Evolutionary conservation across 2,888 invertebrate species (phyloP).

Genomic region (Tenthredo mesomela): DNA sequence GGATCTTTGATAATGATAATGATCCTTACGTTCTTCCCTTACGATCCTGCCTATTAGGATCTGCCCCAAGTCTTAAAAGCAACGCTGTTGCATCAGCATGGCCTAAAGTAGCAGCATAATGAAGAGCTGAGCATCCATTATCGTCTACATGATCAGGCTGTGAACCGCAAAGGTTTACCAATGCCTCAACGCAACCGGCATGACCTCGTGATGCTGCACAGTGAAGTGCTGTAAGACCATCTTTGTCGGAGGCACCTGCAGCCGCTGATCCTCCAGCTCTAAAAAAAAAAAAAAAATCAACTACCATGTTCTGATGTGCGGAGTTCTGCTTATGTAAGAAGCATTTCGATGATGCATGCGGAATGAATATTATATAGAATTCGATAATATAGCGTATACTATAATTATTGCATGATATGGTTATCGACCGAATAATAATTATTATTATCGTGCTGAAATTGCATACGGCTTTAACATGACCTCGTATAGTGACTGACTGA

Average conservation of each 20-base stretch:
- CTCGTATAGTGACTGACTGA: conserved; percentile 11
- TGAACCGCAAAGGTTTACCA: conserved; percentile 93
- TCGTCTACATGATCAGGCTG: conserved; percentile 92
- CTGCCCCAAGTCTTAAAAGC: conserved; percentile 93
- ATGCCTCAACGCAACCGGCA: conserved; percentile 92
- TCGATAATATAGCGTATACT: background rate
- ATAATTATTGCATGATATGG: background rate
- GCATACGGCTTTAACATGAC: background rate
- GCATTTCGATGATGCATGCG: background rate
- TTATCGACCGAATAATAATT: conserved; percentile 40
- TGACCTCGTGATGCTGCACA: conserved; percentile 98
- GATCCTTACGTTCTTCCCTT: conserved; percentile 89
- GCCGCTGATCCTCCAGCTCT: conserved; percentile 79
- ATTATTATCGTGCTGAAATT: conserved; percentile 39
- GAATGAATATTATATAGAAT: background rate
- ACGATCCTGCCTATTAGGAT: conserved; percentile 95
- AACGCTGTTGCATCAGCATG: conserved; percentile 96
- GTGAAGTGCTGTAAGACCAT: conserved; percentile 96
- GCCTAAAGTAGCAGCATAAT: conserved; percentile 97
- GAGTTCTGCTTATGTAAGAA: background rate
- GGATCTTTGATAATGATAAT: background rate
- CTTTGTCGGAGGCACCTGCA: conserved; percentile 85
- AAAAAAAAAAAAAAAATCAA: conserved; percentile 58
- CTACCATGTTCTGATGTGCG: background rate
- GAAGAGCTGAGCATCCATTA: conserved; percentile 97